These are phyloP conservation scores for Gryllus longicercus DNA, from an alignment of 2,888 invertebrate genomes.

Conservation along the genomic window DNA sequence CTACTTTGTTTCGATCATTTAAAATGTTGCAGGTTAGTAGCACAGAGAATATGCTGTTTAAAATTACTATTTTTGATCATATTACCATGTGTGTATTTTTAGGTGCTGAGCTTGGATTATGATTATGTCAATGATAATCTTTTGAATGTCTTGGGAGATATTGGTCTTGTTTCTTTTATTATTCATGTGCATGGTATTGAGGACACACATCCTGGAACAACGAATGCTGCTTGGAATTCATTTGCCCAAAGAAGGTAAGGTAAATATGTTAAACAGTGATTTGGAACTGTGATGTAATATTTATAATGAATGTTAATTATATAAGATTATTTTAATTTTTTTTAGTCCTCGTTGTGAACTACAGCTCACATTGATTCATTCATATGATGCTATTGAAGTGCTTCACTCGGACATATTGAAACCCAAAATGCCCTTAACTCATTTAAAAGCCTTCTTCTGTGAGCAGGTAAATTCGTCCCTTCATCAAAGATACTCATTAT, in stretches of 20 bases:
- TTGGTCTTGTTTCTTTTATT: slow-evolving; percentile 56
- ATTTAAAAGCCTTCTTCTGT: slow-evolving; percentile 71
- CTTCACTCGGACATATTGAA: slow-evolving; percentile 62
- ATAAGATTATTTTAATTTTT: slow-evolving; percentile 28
- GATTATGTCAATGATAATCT: slow-evolving; percentile 54
- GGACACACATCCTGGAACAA: slow-evolving; percentile 59
- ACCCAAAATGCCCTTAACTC: slow-evolving; percentile 67
- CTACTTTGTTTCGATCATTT: slow-evolving; percentile 58
- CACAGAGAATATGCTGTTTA: not conserved
- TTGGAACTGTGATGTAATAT: not conserved
- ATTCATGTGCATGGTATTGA: slow-evolving; percentile 68
- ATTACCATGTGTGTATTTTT: slow-evolving; percentile 11
- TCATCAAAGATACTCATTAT: too few relatives aligned
- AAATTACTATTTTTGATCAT: not conserved
- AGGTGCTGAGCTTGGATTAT: slow-evolving; percentile 57
- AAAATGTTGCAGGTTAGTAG: slow-evolving; percentile 53
- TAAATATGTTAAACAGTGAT: not conserved
- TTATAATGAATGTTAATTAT: not conserved
- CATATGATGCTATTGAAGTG: slow-evolving; percentile 61
- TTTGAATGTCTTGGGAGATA: slow-evolving; percentile 48
- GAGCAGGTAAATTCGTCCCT: slow-evolving; percentile 52
- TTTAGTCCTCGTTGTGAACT: slow-evolving; percentile 56
- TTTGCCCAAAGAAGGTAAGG: slow-evolving; percentile 53
- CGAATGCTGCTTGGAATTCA: slow-evolving; percentile 61
- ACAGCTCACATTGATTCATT: slow-evolving; percentile 63